These are phyloP conservation scores for Ursus arctos DNA, from an alignment of 2,113 vertebrate species.

Conservation along the genomic window DNA sequence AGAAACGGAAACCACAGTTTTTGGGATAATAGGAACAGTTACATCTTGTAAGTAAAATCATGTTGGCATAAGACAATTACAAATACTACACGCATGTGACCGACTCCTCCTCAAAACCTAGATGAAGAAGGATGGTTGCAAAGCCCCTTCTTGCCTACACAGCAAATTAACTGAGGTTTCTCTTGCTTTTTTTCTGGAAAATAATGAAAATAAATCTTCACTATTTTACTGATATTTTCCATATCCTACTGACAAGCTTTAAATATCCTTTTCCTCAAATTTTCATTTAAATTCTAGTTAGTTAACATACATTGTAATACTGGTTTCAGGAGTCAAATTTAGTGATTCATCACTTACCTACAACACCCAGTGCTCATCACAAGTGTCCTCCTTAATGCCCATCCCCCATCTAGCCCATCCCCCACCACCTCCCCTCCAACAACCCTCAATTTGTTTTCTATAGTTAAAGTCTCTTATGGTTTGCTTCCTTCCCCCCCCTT, in stretches of 20 bases:
- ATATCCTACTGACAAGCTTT: neutral
- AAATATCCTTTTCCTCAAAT: neutral
- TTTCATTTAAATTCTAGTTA: neutral
- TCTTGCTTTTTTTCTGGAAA: neutral
- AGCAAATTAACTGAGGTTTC: slow-evolving; percentile 6
- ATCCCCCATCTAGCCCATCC: neutral
- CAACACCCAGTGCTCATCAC: neutral
- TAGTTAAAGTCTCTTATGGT: neutral
- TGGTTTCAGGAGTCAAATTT: neutral
- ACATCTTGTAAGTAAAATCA: neutral
- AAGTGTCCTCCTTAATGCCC: neutral
- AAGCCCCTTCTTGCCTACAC: neutral
- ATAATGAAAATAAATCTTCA: slow-evolving; percentile 26
- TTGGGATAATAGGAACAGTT: neutral
- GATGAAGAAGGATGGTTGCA: neutral
- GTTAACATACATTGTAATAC: neutral
- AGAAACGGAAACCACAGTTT: neutral
- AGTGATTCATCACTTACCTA: neutral
- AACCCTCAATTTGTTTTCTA: neutral
- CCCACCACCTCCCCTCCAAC: neutral
- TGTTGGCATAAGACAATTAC: neutral
- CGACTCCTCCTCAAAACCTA: neutral
- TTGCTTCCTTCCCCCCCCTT: neutral
- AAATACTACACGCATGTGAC: neutral
- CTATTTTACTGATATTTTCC: neutral